Evolutionary conservation across 2,797 vertebrate species (phyloP).

Genomic region (Merluccius polli): DNA sequence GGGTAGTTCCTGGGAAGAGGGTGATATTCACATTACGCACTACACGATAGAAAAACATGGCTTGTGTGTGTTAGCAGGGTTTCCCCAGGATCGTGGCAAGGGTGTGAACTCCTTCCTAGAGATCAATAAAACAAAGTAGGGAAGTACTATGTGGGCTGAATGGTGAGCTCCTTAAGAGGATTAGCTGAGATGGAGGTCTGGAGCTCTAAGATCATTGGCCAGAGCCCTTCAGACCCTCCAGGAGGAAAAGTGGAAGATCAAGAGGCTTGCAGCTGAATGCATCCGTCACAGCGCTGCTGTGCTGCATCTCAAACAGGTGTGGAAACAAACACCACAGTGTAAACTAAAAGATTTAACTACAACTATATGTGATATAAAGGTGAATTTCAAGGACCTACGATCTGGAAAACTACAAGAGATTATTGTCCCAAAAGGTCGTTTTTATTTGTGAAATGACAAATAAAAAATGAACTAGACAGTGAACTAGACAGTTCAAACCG

Average conservation of each 20-base stretch:
- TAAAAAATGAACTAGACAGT: neutral
- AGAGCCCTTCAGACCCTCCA: conserved; percentile 15
- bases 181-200: conserved; percentile 22
- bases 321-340: neutral
- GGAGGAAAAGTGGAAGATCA: conserved; percentile 12
- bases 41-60: neutral
- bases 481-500: neutral
- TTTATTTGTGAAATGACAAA: no score
- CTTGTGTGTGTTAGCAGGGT: neutral
- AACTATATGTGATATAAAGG: neutral
- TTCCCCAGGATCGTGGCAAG: neutral
- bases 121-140: conserved; percentile 2
- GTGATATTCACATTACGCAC: neutral
- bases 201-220: conserved; percentile 20
- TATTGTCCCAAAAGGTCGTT: neutral
- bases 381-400: no score
- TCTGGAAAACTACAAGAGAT: neutral
- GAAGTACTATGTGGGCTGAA: conserved; percentile 3
- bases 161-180: conserved; percentile 31
- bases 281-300: conserved; percentile 1
- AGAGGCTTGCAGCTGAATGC: conserved; percentile 3
- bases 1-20: conserved; percentile 82
- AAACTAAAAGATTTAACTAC: neutral
- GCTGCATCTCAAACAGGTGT: neutral
- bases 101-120: conserved; percentile 5